Base-by-base conservation (phyloP, 2,113 vertebrate genomes). In the Nothoprocta pentlandii region DNA sequence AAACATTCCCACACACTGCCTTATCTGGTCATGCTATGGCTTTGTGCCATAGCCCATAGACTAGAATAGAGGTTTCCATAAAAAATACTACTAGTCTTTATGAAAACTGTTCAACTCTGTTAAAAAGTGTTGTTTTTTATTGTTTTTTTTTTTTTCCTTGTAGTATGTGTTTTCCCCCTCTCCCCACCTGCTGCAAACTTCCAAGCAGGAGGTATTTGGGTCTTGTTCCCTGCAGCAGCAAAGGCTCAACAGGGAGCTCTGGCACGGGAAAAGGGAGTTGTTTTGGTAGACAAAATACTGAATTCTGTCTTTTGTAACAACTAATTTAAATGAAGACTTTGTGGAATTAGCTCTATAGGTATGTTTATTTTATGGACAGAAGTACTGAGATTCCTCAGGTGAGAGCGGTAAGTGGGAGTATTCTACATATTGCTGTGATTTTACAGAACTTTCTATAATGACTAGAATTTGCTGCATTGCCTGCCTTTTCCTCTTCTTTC, bases 141-240 rank as follows among this genome's bases (percentile, higher is more conserved):
- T 34, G 34, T 34, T 34, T 34, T 34, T 34, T 34, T 34, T 6
- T 47, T 34, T 34, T 34, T 34, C 34, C 34, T 34, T 34, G 34
- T 34, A 34, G 46, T 49, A 10, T 22, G 49, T 49, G 21, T 49
- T 23, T 49, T 49, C 53, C 53, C 26, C 7, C 5, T 14, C 51
- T 12, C 51, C 12, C 16, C 49, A 49, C 49, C 49, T 49, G 49
- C n/a, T 49, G 20, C 3, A 28, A 30, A 1, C 1, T 42, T 56
- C 14, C 0, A 1, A 46, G 4, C 30, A 32, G 77, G 68, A 46
- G 14, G 21, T 30, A 5, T 14, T 61, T 49, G 25, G 36, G 3
- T 42, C 22, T 56, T 14, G 10, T 15, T 25, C 36, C 6, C 2
- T 34, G 2, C 36, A 10, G 25, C 73, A 69, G 5, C 19, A 67